A percentile compares a stretch with the other conserved stretches of the same genome.
Conservation (phyloP, 2,797 vertebrate genomes). For the Pitangus sulphuratus region DNA sequence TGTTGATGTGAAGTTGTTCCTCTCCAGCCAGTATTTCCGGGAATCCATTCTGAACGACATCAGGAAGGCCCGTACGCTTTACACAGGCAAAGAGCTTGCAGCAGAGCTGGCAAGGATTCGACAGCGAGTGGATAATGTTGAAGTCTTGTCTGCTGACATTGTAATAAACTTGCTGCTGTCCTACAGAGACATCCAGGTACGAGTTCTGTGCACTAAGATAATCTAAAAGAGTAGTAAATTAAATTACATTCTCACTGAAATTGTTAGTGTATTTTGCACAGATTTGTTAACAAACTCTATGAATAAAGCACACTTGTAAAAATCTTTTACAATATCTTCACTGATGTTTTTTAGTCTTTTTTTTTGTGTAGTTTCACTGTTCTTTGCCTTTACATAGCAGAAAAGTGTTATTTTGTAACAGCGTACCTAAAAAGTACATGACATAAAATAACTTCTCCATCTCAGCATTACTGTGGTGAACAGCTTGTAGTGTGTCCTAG, state of each 20-base stretch:
- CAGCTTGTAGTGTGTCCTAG: neutral
- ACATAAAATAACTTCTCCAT: neutral
- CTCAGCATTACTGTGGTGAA: neutral
- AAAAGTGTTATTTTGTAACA: neutral
- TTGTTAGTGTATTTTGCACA: neutral
- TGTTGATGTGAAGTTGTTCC: neutral
- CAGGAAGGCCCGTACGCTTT: conserved; percentile 91
- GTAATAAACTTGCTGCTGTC: conserved; percentile 96
- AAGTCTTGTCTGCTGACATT: conserved; percentile 94
- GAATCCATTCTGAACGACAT: conserved; percentile 95
- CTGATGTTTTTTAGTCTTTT: neutral
- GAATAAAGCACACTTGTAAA: neutral
- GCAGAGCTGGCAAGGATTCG: conserved; percentile 91
- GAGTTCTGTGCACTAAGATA: neutral
- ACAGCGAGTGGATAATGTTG: conserved; percentile 93
- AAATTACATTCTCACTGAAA: neutral
- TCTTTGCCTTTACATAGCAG: neutral
- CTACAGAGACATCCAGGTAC: conserved; percentile 97
- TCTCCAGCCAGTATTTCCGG: conserved; percentile 90
- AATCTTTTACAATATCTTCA: neutral
- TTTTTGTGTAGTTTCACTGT: neutral
- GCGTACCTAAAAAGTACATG: neutral
- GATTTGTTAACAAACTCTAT: neutral
- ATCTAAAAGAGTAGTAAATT: neutral
- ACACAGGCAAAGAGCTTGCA: conserved; percentile 89